Conservation (phyloP, 2,797 vertebrate species). For the Siniperca scherzeri region DNA sequence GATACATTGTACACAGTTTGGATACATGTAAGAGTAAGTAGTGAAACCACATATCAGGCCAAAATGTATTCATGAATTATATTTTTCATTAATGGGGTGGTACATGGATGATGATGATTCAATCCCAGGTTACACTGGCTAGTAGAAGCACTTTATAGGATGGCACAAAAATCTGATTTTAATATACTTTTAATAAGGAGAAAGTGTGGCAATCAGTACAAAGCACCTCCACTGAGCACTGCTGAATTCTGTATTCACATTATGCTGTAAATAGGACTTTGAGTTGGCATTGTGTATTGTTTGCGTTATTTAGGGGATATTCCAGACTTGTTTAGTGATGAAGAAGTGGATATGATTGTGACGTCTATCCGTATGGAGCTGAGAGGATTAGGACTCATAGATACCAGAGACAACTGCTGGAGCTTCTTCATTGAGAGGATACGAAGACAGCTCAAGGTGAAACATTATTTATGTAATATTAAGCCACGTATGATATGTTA, state of each 20-base stretch:
- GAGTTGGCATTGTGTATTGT: neutral
- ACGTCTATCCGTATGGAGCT: conserved; percentile 86
- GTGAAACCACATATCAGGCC: neutral
- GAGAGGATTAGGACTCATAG: conserved; percentile 80
- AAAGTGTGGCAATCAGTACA: neutral
- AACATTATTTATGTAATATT: neutral
- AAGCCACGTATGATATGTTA: neutral
- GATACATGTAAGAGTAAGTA: neutral
- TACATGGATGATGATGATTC: neutral
- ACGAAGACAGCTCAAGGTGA: conserved; percentile 81
- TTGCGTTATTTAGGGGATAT: conserved; percentile 79
- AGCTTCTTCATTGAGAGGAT: conserved; percentile 88
- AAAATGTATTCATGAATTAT: neutral
- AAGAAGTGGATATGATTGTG: conserved; percentile 84
- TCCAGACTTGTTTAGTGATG: conserved; percentile 85
- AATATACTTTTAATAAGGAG: neutral
- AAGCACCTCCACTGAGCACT: neutral
- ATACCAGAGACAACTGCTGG: conserved; percentile 87
- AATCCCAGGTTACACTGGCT: neutral
- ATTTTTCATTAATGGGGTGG: neutral
- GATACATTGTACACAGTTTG: neutral
- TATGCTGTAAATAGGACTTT: neutral
- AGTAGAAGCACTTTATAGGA: neutral
- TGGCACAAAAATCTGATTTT: neutral
- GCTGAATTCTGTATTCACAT: neutral